Conservation (phyloP, 1,140 invertebrate genomes). For the Eciton burchellii region DNA sequence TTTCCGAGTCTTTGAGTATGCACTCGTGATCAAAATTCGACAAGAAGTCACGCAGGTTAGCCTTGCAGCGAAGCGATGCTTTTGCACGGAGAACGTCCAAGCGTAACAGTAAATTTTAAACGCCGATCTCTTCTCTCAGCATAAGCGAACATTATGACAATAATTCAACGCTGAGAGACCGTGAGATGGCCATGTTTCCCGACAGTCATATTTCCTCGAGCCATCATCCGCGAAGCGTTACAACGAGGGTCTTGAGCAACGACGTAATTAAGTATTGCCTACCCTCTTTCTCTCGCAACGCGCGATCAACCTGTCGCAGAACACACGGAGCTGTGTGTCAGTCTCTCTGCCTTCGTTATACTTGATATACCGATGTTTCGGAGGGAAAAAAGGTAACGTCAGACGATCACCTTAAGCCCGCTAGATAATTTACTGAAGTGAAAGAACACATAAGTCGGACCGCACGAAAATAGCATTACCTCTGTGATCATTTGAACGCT, state of each 20-base stretch:
- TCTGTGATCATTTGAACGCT: neutral
- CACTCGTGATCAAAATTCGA: neutral
- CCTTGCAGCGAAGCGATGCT: neutral
- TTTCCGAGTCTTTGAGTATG: neutral
- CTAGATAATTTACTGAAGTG: neutral
- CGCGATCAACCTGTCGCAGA: slow-evolving; percentile 10
- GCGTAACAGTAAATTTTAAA: slow-evolving; percentile 20
- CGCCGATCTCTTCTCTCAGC: neutral
- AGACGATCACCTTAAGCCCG: neutral
- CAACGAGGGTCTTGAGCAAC: slow-evolving; percentile 50
- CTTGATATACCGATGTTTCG: neutral
- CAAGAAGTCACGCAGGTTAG: neutral
- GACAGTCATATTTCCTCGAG: slow-evolving; percentile 43
- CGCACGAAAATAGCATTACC: neutral
- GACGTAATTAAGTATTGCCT: slow-evolving; percentile 42
- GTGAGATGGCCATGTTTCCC: slow-evolving; percentile 26
- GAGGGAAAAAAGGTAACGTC: slow-evolving; percentile 7
- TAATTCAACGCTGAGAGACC: slow-evolving; percentile 38
- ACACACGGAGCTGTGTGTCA: slow-evolving; percentile 26
- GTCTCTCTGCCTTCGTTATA: neutral
- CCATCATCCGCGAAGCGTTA: slow-evolving; percentile 38
- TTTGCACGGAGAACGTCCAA: slow-evolving; percentile 6
- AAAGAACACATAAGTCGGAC: slow-evolving; percentile 16
- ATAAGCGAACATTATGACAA: slow-evolving; percentile 17
- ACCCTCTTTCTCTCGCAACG: slow-evolving; percentile 4